These are phyloP conservation scores for Chalcosyrphus nemorum DNA, from an alignment of 2,888 invertebrate species.

Conservation along the genomic window DNA sequence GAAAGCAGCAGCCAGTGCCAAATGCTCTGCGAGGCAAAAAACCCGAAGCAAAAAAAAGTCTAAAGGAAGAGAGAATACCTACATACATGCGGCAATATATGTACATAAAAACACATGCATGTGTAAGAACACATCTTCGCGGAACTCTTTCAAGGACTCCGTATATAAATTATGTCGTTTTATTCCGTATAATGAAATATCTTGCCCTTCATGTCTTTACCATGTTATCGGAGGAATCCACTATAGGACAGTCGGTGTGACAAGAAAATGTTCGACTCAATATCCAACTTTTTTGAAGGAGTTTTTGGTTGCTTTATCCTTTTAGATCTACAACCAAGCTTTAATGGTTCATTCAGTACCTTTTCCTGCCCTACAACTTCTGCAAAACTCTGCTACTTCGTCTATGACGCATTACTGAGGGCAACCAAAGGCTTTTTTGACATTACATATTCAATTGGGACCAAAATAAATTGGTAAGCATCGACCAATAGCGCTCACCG, in stretches of 20 bases:
- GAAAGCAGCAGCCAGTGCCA: not conserved
- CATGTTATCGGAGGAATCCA: not conserved
- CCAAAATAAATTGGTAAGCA: too few species aligned
- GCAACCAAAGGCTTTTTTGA: too few species aligned
- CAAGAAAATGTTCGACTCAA: not conserved
- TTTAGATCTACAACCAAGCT: too few species aligned
- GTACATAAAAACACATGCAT: not conserved
- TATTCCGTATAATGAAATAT: not conserved
- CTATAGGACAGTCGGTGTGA: not conserved
- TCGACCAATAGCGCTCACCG: too few species aligned
- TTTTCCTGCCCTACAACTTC: too few species aligned
- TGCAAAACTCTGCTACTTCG: too few species aligned
- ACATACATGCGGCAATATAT: not conserved
- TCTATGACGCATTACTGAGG: too few species aligned
- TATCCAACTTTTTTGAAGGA: too few species aligned
- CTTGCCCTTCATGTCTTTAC: not conserved
- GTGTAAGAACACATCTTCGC: not conserved
- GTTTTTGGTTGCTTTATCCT: too few species aligned
- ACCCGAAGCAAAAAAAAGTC: not conserved
- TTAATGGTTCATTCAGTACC: too few species aligned
- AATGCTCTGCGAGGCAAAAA: not conserved
- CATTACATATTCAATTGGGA: too few species aligned
- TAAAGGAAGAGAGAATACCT: not conserved
- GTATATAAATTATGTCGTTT: conserved; percentile 17
- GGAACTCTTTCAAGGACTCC: conserved; percentile 6